Base-by-base conservation (phyloP, 2,888 invertebrate genomes). In the Ichneumon xanthorius region DNA sequence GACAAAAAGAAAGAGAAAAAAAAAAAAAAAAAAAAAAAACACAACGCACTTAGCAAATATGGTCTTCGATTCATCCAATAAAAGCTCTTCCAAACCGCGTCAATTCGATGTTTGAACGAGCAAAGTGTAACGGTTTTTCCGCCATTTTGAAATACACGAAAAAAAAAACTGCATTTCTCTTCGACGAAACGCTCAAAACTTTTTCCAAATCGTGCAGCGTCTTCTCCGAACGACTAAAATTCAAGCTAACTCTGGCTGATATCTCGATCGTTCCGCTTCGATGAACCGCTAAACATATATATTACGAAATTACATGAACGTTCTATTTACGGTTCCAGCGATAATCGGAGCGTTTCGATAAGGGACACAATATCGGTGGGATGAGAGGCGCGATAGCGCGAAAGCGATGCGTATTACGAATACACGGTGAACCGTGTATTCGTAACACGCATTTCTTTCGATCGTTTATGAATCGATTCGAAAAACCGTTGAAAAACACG, bases 271-370 rank as follows among this genome's bases (percentile, higher is more conserved):
- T 33, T 22, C 45, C 16, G 45, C 61, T 40, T 40, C 45, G 26
- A 40, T 26, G 61, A 73, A 73, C 45, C 55, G 45, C 45, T 4
- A 26, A 61, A 26, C 45, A n/a, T 26, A 26, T n/a, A 14, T 14
- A 58, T 58, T 53, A 33, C 53, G 30, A 63, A 76, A 58, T 78
- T 78, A 68, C 19, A 78, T 70, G 45, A 78, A 78, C 40, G 55
- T 40, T 78, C 30, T 45, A 45, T 61, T 70, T 40, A 45, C n/a
- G 30, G 33, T 58, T 68, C 26, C 22, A 37, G 65, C 40, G 58
- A 78, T 67, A 79, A 71, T 71, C 50, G 22, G 63, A 71, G 71
- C 61, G 33, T 70, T 71, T 61, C 16, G 70, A 79, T 79, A 71
- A 79, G 58, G 58, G 48, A 63, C 14, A 30, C 22, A 45, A 50